Base-by-base conservation (phyloP, 2,888 invertebrate genomes). In the Apamea monoglypha region DNA sequence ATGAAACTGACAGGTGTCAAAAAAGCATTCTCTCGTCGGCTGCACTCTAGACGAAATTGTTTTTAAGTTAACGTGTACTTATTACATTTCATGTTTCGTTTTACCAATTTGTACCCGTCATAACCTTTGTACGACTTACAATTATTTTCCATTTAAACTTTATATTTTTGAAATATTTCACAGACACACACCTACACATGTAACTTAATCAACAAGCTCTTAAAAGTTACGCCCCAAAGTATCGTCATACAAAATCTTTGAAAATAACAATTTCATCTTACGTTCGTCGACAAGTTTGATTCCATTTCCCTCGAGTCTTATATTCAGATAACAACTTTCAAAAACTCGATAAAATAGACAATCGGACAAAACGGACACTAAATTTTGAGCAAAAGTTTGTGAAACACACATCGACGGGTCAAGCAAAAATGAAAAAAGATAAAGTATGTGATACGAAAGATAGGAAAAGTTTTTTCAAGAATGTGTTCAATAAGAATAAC, bases 261-360 rank as follows among this genome's bases (percentile, higher is more conserved):
- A n/a, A 56, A 59, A 72, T 71, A 75, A 68, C 69, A 75, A 85
- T 82, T 40, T 44, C 47, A 40, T 56, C 8, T 70, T 16, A 25
- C 64, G 16, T 66, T 64, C 83, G 67, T 50, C 61, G 68, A 74
- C 53, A 86, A 84, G 29, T 82, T 74, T 78, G 68, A 84, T 72
- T 82, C n/a, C 61, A 78, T 74, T 74, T 74, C 70, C 68, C 72
- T 32, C 3, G 50, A 64, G 8, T 72, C 80, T 44, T 56, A 59
- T 40, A 78, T 86, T 86, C 86, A 61, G 32, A 74, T 76, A 72
- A 18, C 44, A 85, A 86, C 74, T 84, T 83, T 59, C 25, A 16
- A 59, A 77, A 82, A 84, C 78, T 86, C 78, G 61, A 84, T 84
- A 68, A 75, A 72, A 82, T 66, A 64, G 47, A 83, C 75, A 79